Percentiles rank a stretch among this genome's conserved stretches.
Conservation (phyloP, 2,888 invertebrate species). For the Thyatira batis region DNA sequence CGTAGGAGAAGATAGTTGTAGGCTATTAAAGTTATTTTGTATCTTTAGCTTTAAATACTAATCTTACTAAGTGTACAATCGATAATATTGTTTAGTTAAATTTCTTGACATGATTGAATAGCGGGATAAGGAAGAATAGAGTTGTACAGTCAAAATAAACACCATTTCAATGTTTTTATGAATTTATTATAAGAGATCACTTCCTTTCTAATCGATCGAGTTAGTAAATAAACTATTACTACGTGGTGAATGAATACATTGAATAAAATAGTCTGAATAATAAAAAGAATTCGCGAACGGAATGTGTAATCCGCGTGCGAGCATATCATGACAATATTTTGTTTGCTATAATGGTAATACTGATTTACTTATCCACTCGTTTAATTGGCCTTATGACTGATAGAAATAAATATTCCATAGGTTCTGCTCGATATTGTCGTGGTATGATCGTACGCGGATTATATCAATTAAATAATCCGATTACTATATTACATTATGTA, state of each 20-base stretch:
- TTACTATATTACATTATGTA: background rate
- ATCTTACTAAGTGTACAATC: too few species aligned
- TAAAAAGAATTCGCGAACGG: background rate
- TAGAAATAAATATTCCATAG: too few species aligned
- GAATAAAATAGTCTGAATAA: background rate
- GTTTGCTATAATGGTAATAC: background rate
- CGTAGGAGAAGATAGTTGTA: constrained; percentile 56
- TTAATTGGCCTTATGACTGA: too few species aligned
- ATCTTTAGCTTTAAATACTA: too few species aligned
- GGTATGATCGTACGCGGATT: background rate
- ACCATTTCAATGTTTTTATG: constrained; percentile 10
- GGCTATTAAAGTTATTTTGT: background rate
- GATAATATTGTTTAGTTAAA: background rate
- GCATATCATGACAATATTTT: background rate
- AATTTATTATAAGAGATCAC: constrained; percentile 48
- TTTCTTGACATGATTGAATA: background rate
- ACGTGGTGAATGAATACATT: background rate
- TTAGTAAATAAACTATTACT: constrained; percentile 21
- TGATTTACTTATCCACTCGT: background rate
- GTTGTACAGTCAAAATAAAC: background rate
- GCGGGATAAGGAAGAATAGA: background rate
- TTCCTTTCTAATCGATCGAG: constrained; percentile 23
- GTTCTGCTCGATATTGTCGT: too few species aligned
- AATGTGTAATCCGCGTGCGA: too few species aligned
- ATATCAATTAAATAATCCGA: too few species aligned